Evolutionary conservation across 1,140 invertebrate species (phyloP).

Genomic region (Cheumatopsyche charites): DNA sequence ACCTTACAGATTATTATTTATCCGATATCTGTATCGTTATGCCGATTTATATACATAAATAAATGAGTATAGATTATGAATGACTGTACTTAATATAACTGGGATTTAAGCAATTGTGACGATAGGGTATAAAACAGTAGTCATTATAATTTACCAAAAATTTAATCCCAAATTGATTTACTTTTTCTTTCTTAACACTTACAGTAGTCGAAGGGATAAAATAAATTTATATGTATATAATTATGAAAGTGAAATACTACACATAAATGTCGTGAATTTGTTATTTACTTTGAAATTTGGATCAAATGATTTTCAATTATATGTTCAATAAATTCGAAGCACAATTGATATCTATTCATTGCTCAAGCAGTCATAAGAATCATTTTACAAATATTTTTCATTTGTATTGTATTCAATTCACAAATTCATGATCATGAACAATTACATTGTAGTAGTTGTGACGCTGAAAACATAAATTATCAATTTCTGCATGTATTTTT

Average conservation of each 20-base stretch:
- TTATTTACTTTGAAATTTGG: not conserved
- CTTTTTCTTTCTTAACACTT: constrained; percentile 9
- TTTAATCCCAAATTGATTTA: not conserved
- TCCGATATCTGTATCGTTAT: constrained; percentile 29
- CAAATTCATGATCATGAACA: too few species aligned
- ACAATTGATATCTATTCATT: not conserved
- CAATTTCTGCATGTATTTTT: not conserved
- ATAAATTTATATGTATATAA: not conserved
- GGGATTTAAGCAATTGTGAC: constrained; percentile 30
- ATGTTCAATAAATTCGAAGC: not conserved
- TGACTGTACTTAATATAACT: constrained; percentile 37
- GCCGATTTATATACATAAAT: constrained; percentile 10
- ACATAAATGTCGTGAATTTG: constrained; percentile 14
- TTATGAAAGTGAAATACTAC: not conserved
- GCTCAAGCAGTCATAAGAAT: too few species aligned
- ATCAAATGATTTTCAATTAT: constrained; percentile 6
- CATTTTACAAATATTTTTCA: not conserved
- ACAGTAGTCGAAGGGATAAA: not conserved
- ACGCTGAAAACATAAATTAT: not conserved
- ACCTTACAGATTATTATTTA: constrained; percentile 28
- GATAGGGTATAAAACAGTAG: constrained; percentile 22
- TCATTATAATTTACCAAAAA: constrained; percentile 1
- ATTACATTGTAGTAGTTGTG: constrained; percentile 12
- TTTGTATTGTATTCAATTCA: too few species aligned
- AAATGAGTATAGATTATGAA: constrained; percentile 28